Conservation (phyloP, 2,797 vertebrate genomes). For the Rhynchotus rufescens region DNA sequence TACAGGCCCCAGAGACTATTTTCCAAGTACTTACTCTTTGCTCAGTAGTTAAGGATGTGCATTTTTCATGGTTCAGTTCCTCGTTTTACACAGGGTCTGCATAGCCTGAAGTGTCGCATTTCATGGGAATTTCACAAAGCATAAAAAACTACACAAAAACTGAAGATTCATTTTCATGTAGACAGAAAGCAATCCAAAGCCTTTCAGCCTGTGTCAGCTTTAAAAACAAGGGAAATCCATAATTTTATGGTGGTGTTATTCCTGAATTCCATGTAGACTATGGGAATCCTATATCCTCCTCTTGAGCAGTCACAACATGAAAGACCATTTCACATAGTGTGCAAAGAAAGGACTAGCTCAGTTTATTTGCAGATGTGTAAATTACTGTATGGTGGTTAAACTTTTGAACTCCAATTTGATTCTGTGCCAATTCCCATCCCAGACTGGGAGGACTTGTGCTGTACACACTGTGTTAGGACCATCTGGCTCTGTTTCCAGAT, state of each 20-base stretch:
- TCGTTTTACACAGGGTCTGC: background rate
- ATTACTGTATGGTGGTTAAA: slow-evolving; percentile 61
- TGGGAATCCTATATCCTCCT: slow-evolving; percentile 9
- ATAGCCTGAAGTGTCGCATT: slow-evolving; percentile 40
- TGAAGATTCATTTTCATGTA: slow-evolving; percentile 50
- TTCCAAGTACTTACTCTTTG: slow-evolving; percentile 26
- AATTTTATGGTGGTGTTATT: slow-evolving; percentile 60
- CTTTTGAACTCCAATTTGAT: slow-evolving; percentile 55
- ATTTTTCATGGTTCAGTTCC: slow-evolving; percentile 41
- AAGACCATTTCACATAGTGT: background rate
- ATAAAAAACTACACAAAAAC: background rate
- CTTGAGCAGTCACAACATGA: background rate
- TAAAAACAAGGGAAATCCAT: slow-evolving; percentile 60
- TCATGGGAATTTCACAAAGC: slow-evolving; percentile 59
- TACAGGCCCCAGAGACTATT: slow-evolving; percentile 1
- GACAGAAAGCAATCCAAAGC: slow-evolving; percentile 27
- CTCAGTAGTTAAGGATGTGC: slow-evolving; percentile 37
- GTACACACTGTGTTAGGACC: background rate
- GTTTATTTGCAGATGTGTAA: slow-evolving; percentile 58
- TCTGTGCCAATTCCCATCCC: slow-evolving; percentile 51
- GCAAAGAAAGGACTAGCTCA: background rate
- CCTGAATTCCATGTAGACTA: slow-evolving; percentile 47
- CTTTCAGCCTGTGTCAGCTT: slow-evolving; percentile 9
- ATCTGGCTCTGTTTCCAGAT: slow-evolving; percentile 15
- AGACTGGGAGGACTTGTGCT: slow-evolving; percentile 6